Evolutionary conservation across 92 coral and sea anemone genomes (phyloP).

Genomic region (Bergia sp.): DNA sequence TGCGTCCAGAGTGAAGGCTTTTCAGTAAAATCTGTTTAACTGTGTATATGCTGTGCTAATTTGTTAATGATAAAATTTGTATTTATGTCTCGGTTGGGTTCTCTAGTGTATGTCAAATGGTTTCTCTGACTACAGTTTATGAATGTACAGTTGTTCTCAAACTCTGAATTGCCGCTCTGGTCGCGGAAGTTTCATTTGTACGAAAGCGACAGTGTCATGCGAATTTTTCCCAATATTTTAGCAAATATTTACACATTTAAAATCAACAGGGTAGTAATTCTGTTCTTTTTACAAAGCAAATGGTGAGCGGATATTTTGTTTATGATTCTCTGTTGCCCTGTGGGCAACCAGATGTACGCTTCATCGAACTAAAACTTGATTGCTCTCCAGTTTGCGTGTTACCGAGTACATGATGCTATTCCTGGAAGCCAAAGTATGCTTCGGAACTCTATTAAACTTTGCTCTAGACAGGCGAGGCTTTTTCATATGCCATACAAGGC

Average conservation of each 20-base stretch:
- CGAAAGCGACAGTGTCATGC: slow-evolving; percentile 45
- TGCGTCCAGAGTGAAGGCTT: slow-evolving; percentile 2
- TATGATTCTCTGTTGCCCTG: background rate
- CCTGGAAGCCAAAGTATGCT: slow-evolving; percentile 38
- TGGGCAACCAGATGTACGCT: slow-evolving; percentile 26
- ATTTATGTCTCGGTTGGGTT: slow-evolving; percentile 20
- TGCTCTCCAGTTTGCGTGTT: background rate
- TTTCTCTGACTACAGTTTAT: background rate
- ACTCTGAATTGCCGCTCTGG: background rate
- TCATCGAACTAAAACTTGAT: background rate
- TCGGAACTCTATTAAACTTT: slow-evolving; percentile 16
- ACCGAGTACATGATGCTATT: slow-evolving; percentile 35
- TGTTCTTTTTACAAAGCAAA: background rate
- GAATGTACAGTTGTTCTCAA: background rate
- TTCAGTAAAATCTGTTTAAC: slow-evolving; percentile 28
- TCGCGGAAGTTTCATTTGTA: background rate
- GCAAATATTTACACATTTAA: slow-evolving; percentile 61
- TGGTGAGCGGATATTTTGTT: background rate
- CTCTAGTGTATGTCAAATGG: background rate
- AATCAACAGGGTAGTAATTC: slow-evolving; percentile 24
- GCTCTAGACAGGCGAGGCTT: slow-evolving; percentile 31
- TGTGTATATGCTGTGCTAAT: slow-evolving; percentile 28
- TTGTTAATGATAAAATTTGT: background rate
- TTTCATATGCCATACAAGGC: slow-evolving; percentile 13
- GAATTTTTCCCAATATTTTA: slow-evolving; percentile 33